phyloP scores from a whole-genome alignment of 92 coral and sea anemone genomes.

The Epizoanthus stellaris region DNA sequence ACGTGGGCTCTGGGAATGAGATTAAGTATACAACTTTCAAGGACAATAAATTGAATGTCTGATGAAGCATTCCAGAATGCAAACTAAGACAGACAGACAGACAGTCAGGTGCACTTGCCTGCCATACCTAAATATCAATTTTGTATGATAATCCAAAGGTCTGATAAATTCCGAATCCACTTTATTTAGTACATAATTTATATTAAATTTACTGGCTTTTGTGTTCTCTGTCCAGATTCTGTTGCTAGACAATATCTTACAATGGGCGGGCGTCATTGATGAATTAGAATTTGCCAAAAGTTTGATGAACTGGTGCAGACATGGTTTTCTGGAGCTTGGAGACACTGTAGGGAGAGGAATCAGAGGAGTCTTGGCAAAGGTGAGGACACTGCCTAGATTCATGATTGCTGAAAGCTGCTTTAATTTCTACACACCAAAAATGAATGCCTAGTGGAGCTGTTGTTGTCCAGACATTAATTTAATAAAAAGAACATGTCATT shows the following conservation, averaged over 20 bases:
- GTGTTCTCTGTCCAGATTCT: slow-evolving; percentile 59
- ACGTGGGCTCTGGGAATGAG: too few relatives aligned
- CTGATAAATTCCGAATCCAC: too few relatives aligned
- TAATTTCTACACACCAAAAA: background rate
- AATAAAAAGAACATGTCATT: slow-evolving; percentile 1
- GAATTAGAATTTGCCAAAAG: slow-evolving; percentile 95
- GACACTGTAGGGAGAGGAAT: slow-evolving; percentile 85
- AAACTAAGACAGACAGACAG: too few relatives aligned
- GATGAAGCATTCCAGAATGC: too few relatives aligned
- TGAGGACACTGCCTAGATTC: background rate
- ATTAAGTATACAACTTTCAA: too few relatives aligned
- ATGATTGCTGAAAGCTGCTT: background rate
- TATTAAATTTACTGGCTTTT: background rate
- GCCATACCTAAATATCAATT: too few relatives aligned
- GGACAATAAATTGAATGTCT: too few relatives aligned
- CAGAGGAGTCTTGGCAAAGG: slow-evolving; percentile 94
- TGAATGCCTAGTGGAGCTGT: background rate
- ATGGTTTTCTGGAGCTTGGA: slow-evolving; percentile 93
- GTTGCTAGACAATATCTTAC: slow-evolving; percentile 83
- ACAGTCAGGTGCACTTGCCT: too few relatives aligned
- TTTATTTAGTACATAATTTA: background rate
- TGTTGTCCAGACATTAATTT: background rate
- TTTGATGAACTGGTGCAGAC: slow-evolving; percentile 86
- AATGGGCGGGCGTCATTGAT: slow-evolving; percentile 99
- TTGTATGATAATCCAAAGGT: too few relatives aligned